A percentile compares a stretch with the other conserved stretches of the same genome.
Evolutionary conservation across 2,113 vertebrate genomes (phyloP).

Genomic region (Nyctereutes procyonoides): DNA sequence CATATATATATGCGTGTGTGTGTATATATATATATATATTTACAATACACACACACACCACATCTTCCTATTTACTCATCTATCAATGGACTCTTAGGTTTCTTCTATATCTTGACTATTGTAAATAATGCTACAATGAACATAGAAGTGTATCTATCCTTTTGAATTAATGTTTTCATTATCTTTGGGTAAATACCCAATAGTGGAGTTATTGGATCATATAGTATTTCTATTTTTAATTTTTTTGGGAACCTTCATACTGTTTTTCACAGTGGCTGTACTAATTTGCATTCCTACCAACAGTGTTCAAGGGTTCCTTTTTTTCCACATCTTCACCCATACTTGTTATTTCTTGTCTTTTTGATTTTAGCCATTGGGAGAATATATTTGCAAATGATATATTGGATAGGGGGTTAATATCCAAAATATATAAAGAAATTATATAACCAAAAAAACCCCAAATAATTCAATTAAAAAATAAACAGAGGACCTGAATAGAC

Average conservation of each 20-base stretch:
- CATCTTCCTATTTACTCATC: not conserved
- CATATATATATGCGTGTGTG: accelerated
- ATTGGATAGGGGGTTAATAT: not conserved
- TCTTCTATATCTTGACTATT: not conserved
- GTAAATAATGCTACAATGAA: not conserved
- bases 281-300: not conserved
- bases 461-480: not conserved
- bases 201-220: not conserved
- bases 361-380: not conserved
- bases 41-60: not conserved
- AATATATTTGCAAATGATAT: not conserved
- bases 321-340: not conserved
- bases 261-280: not conserved
- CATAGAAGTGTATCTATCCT: not conserved
- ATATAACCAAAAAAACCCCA: not conserved
- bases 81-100: not conserved
- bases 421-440: not conserved
- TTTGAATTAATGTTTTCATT: not conserved
- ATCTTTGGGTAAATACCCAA: not conserved
- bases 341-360: not conserved
- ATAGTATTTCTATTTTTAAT: not conserved
- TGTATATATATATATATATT: not conserved
- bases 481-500: not conserved
- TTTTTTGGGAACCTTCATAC: not conserved
- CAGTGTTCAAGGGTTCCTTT: not conserved